phyloP scores from a whole-genome alignment of 2,888 invertebrate genomes.

The Drosophila pullipes region DNA sequence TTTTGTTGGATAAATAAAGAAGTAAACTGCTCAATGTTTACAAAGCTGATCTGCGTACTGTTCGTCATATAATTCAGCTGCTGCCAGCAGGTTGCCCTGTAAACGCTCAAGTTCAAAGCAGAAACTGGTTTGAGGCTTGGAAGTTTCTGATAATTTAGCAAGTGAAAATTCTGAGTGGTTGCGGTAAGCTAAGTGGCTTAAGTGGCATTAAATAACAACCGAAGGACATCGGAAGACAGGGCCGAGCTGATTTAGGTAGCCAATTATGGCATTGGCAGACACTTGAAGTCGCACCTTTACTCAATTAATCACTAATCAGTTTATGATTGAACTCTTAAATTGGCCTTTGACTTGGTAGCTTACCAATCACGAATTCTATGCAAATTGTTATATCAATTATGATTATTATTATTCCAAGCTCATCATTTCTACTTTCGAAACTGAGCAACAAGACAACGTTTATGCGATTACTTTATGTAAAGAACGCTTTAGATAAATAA shows the following conservation, averaged over 20 bases:
- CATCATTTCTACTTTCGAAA: not conserved
- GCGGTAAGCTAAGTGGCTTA: not conserved
- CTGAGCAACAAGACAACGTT: not conserved
- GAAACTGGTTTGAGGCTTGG: not conserved
- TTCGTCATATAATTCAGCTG: not conserved
- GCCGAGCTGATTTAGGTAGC: not conserved
- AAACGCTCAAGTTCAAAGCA: not conserved
- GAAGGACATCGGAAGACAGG: not conserved
- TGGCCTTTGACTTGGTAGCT: not conserved
- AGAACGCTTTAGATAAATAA: not conserved
- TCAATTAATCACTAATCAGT: not conserved
- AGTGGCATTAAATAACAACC: conserved; percentile 8
- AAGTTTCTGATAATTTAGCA: not conserved
- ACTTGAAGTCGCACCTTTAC: not conserved
- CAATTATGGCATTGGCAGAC: not conserved
- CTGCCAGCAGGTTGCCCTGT: not conserved
- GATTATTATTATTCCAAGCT: not conserved
- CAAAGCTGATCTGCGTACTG: not conserved
- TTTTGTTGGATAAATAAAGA: not conserved
- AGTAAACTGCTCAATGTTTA: conserved; percentile 24
- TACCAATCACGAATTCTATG: not conserved
- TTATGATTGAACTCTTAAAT: not conserved
- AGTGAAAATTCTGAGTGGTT: not conserved
- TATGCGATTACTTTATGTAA: not conserved
- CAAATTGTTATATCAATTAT: not conserved